Percentiles rank a stretch among this genome's conserved stretches.
These are phyloP conservation scores for Agrotis segetum DNA, from an alignment of 2,888 invertebrate species.

Conservation along the genomic window DNA sequence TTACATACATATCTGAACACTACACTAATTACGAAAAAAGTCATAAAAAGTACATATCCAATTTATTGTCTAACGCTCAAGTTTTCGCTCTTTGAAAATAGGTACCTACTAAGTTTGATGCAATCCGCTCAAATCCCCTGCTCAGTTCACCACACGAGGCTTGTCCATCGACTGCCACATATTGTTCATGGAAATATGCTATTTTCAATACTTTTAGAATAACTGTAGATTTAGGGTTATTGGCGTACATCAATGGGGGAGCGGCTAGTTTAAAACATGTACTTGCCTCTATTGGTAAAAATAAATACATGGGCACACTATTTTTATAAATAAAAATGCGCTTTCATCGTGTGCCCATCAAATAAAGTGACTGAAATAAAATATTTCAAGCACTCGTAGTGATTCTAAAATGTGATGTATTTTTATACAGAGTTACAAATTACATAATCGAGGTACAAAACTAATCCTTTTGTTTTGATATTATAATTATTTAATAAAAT, in stretches of 20 bases:
- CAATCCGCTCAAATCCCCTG: slow-evolving; percentile 50
- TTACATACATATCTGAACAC: slow-evolving; percentile 35
- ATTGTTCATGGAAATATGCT: slow-evolving; percentile 38
- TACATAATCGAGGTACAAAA: slow-evolving; percentile 60
- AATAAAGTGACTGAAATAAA: slow-evolving; percentile 43
- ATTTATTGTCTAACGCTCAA: slow-evolving; percentile 33
- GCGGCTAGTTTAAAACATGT: slow-evolving; percentile 47
- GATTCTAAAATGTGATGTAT: slow-evolving; percentile 74
- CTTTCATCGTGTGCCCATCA: slow-evolving; percentile 39
- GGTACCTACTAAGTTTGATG: slow-evolving; percentile 32
- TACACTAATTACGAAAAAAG: slow-evolving; percentile 4
- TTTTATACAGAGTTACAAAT: slow-evolving; percentile 70
- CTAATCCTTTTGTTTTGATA: slow-evolving; percentile 50
- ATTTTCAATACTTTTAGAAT: slow-evolving; percentile 40
- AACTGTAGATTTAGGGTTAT: slow-evolving; percentile 50
- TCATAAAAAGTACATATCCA: slow-evolving; percentile 34
- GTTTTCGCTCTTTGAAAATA: slow-evolving; percentile 4
- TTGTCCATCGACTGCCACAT: slow-evolving; percentile 57
- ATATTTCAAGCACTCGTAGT: slow-evolving; percentile 55
- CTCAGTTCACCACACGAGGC: slow-evolving; percentile 58
- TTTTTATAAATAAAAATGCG: slow-evolving; percentile 49
- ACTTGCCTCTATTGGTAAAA: slow-evolving; percentile 42
- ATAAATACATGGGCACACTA: slow-evolving; percentile 33
- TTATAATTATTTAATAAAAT: slow-evolving; percentile 56
- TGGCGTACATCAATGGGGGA: slow-evolving; percentile 36